Percentiles rank a stretch among this genome's conserved stretches.
Conservation (phyloP, 2,113 vertebrate genomes). For the Rhegmatorhina hoffmannsi region DNA sequence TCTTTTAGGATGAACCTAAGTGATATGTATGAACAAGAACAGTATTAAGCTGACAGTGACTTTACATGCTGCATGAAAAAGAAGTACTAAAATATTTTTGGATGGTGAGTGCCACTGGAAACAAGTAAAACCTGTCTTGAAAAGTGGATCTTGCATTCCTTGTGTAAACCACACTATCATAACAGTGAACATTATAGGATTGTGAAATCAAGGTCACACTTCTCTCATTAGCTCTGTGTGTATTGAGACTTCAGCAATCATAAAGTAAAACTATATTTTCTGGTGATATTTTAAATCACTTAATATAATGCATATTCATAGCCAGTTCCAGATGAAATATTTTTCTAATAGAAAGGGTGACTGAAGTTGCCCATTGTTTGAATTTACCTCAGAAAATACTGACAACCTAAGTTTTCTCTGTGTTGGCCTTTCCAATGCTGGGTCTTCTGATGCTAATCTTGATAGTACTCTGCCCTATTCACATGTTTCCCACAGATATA, state of each 20-base stretch:
- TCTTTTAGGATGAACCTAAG: background rate
- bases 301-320: background rate
- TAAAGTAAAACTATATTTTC: background rate
- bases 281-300: background rate
- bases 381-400: background rate
- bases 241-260: background rate
- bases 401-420: background rate
- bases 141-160: background rate
- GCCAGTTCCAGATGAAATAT: background rate
- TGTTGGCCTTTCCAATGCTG: background rate
- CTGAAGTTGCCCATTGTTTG: background rate
- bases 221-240: background rate
- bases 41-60: background rate
- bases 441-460: background rate
- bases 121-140: background rate
- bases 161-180: background rate
- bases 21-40: background rate
- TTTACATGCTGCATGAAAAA: background rate
- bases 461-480: background rate
- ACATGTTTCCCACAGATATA: background rate
- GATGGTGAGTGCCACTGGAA: background rate
- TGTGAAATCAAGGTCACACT: background rate
- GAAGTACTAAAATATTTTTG: background rate
- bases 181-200: background rate
- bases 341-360: background rate